Conservation (phyloP, 2,113 vertebrate genomes). For the Pelmatolapia mariae region DNA sequence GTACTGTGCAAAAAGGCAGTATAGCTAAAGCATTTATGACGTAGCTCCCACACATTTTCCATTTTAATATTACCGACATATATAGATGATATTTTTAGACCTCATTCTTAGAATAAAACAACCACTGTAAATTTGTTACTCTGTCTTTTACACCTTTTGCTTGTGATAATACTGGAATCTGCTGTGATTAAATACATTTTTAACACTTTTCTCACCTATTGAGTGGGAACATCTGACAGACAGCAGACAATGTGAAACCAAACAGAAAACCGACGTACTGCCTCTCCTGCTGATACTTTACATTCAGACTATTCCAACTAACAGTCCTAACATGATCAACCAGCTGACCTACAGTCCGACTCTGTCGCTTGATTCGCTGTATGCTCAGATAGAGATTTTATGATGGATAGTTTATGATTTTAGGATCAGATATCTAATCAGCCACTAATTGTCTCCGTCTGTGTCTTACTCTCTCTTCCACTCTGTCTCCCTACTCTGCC, state of each 20-base stretch:
- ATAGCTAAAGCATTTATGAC: background rate
- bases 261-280: background rate
- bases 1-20: background rate
- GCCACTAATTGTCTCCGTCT: conserved; percentile 7
- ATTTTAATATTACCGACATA: background rate
- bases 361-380: background rate
- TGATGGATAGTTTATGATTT: background rate
- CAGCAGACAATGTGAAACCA: background rate
- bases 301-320: background rate
- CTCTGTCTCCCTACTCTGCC: background rate
- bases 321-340: background rate
- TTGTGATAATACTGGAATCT: background rate
- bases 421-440: conserved; percentile 30
- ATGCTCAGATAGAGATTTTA: background rate
- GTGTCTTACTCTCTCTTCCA: background rate
- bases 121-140: background rate
- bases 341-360: background rate
- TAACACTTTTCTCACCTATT: background rate
- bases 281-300: background rate
- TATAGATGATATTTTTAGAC: background rate
- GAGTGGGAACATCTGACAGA: background rate
- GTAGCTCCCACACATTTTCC: background rate
- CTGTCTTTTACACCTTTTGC: background rate
- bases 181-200: background rate
- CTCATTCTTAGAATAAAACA: background rate